These are phyloP conservation scores for Baryphthengus martii DNA, from an alignment of 2,113 vertebrate species.

Conservation along the genomic window DNA sequence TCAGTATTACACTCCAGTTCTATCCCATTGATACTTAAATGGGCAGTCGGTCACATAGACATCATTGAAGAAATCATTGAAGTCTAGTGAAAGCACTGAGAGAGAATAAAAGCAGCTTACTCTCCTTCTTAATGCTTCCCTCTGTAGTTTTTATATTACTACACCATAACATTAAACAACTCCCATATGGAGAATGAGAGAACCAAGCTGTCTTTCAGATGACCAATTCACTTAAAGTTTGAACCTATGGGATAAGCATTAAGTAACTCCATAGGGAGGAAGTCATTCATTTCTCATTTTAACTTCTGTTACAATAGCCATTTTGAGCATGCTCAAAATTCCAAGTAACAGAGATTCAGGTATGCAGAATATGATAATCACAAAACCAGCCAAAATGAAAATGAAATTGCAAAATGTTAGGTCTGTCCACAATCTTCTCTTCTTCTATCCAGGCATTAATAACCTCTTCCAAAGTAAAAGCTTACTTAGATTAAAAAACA, in stretches of 20 bases:
- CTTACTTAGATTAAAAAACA: constrained; percentile 21
- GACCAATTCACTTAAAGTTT: neutral
- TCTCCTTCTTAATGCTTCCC: neutral
- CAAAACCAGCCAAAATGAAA: constrained; percentile 4
- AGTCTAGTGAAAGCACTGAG: neutral
- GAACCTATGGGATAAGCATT: neutral
- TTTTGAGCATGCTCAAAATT: neutral
- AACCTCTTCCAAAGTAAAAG: neutral
- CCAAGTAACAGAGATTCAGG: neutral
- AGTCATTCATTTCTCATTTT: neutral
- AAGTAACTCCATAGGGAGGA: neutral
- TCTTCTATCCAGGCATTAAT: neutral
- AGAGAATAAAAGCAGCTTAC: neutral
- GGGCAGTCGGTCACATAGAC: neutral
- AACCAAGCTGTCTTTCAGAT: constrained; percentile 4
- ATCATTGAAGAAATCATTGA: neutral
- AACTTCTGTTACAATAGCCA: neutral
- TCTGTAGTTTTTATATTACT: neutral
- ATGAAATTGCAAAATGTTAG: neutral
- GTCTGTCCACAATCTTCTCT: neutral
- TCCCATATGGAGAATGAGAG: neutral
- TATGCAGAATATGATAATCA: neutral
- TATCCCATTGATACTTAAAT: neutral
- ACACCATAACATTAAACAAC: neutral
- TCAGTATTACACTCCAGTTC: neutral